Evolutionary conservation across 2,797 vertebrate species (phyloP).

Genomic region (Gouania willdenowi): DNA sequence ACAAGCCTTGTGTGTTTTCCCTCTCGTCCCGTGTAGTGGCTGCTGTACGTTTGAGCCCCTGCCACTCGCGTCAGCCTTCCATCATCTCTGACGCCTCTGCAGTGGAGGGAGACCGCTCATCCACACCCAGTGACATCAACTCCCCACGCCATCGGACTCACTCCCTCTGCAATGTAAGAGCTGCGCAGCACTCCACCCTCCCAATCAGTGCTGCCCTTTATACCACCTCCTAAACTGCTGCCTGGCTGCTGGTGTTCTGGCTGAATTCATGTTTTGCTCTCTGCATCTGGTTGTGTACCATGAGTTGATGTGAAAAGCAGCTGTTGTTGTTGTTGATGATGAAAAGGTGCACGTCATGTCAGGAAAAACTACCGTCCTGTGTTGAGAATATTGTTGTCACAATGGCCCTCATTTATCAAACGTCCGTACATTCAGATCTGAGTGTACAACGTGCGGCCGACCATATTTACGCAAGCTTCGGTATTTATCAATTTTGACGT

Average conservation of each 20-base stretch:
- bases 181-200: conserved; percentile 44
- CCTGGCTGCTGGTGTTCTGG: conserved; percentile 35
- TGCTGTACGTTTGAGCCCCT: conserved; percentile 92
- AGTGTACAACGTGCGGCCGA: too few relatives aligned
- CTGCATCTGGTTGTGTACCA: conserved; percentile 23
- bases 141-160: conserved; percentile 96
- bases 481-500: too few relatives aligned
- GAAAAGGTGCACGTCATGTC: conserved; percentile 39
- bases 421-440: too few relatives aligned
- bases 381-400: too few relatives aligned
- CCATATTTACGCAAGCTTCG: too few relatives aligned
- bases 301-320: conserved; percentile 23
- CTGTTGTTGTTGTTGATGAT: conserved; percentile 22
- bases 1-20: conserved; percentile 41
- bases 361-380: too few relatives aligned
- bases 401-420: too few relatives aligned
- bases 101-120: conserved; percentile 90
- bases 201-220: conserved; percentile 41
- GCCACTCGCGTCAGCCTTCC: conserved; percentile 94
- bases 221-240: conserved; percentile 29
- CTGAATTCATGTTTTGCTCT: conserved; percentile 38
- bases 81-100: conserved; percentile 92
- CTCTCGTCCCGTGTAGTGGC: conserved; percentile 61
- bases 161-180: conserved; percentile 98
- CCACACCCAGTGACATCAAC: conserved; percentile 97